Evolutionary conservation across 2,888 invertebrate genomes (phyloP), one percentile per base, ranked within the genome.

Genomic region (Saturnia pavonia): DNA sequence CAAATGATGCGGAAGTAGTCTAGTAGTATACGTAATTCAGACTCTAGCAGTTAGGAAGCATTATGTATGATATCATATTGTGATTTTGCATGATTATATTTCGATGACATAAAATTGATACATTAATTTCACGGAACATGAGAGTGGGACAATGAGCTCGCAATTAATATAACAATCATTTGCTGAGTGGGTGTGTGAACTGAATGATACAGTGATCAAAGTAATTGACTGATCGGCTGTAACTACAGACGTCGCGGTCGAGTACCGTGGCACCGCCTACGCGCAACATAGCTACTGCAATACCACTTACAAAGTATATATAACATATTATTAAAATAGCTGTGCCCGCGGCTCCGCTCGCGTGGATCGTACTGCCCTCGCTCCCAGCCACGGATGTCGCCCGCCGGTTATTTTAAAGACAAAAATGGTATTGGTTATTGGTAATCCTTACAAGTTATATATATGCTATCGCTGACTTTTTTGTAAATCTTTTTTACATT

Each of bases 131-230:
- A 65, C 40, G 65, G 63, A 19, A 25, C 34, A 63, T 63, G 34
- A 80, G 81, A 80, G 83, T 82, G 82, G 79, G 77, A 79, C 83
- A 79, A 79, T 82, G 81, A 78, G 80, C 34, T n/a, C 19, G 9
- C 65, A 65, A 65, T 65, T 65, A 65, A 7, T 65, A 65, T 40
- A 65, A 65, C 80, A 80, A 82, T 82, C 82, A 80, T 84, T 83
- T 81, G 79, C 77, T 74, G 77, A 78, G 83, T 84, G 79, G 82
- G 82, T 79, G 81, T 78, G 81, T 82, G 81, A 80, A 65, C 65
- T 40, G 65, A 78, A 79, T 79, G 76, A 78, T 82, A 81, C 78
- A 79, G 77, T 80, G 82, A 84, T 84, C 85, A 82, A 84, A 83
- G 81, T 79, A 80, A 82, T 81, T 81, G 79, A 80, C 77, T 80